Evolutionary conservation across 1,140 invertebrate species (phyloP), one percentile per base, ranked within the genome.

Genomic region (Drosophila trapezifrons): DNA sequence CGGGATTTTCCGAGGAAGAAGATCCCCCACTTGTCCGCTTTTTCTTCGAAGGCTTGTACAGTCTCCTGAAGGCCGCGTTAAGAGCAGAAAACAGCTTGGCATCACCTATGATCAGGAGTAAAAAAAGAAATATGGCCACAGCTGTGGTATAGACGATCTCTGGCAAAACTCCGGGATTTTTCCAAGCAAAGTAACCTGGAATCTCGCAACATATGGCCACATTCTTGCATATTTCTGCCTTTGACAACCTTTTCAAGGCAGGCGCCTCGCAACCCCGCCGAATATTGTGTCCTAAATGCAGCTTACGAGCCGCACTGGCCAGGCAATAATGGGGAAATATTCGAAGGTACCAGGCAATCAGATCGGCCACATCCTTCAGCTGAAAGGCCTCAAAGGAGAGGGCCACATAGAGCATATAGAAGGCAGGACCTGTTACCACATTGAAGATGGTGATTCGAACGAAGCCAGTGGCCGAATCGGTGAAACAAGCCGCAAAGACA

Each of bases 321-420:
- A 97, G 91, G 55, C 94, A 94, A 81, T 95, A 97, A 72, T 96
- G 95, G 0, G 96, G 96, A 57, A 96, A 92, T 8, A 95, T 63
- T 12, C 93, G 89, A 75, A 96, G 96, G 35, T 95, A 77, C 91
- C 93, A 93, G 63, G 94, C 93, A 32, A 96, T 79, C 2, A 92
- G 77, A 27, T 93, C 78, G 9, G 94, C 94, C 2, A 94, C 92
- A 42, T 94, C 35, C 66, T 91, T 86, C 54, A 96, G 78, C 25
- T 94, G 92, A 18, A 95, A 91, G 17, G 91, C 87, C 0, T 94
- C 93, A n/a, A 94, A 92, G 25, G 93, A 93, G 0, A 95, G 92
- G 0, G 94, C 93, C 20, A 94, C 2, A 29, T n/a, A 93, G 22
- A 78, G 92, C 93, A 91, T 94, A 95, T 71, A 95, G 1, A 76